A percentile compares a stretch with the other conserved stretches of the same genome.
Conservation (phyloP, 53 echinoderm and acorn worm genomes). For the Holothuria scabra region DNA sequence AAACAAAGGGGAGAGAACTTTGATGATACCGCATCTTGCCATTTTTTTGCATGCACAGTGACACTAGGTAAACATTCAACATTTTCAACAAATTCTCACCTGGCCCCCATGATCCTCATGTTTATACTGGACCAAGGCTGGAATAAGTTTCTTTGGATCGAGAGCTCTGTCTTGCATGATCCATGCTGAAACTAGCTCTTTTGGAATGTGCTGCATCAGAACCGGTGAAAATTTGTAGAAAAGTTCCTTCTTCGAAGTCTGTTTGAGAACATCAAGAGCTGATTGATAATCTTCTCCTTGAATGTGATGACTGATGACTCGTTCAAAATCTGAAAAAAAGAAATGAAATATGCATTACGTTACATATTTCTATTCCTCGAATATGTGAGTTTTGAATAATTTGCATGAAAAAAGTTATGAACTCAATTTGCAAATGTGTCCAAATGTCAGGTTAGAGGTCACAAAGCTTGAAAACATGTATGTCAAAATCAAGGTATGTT, state of each 20-base stretch:
- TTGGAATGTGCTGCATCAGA: conserved; percentile 97
- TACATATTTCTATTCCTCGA: not conserved
- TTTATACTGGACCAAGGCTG: conserved; percentile 92
- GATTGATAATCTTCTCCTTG: conserved; percentile 89
- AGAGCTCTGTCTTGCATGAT: conserved; percentile 74
- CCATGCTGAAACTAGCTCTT: conserved; percentile 90
- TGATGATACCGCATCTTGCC: no score
- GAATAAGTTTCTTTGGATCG: conserved; percentile 87
- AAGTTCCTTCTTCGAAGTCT: conserved; percentile 71
- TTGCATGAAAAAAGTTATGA: no score
- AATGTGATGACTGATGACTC: conserved; percentile 97
- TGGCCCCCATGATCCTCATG: conserved; percentile 66
- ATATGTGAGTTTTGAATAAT: not conserved
- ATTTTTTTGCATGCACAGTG: no score
- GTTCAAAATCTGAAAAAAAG: conserved; percentile 78
- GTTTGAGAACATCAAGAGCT: conserved; percentile 83
- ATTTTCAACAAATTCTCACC: conserved; percentile 45
- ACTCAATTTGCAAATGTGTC: no score
- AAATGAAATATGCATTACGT: not conserved
- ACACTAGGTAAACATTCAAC: no score
- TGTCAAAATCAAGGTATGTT: no score
- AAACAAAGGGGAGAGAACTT: no score
- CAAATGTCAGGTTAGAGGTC: no score
- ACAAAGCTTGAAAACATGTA: no score
- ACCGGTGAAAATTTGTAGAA: conserved; percentile 98